Conservation (phyloP, 2,888 invertebrate genomes). For the Scaeva pyrastri region DNA sequence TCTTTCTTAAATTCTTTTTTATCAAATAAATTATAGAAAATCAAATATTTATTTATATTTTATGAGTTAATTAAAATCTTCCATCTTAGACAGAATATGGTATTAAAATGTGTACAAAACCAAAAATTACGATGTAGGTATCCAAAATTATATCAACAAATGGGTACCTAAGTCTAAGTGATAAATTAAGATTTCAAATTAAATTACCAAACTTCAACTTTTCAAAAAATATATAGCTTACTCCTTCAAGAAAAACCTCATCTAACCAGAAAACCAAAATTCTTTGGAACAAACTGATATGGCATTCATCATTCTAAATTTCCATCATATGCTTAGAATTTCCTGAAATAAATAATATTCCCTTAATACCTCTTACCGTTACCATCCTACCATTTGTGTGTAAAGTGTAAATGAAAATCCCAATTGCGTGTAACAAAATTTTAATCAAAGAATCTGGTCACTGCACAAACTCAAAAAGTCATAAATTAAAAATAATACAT, state of each 20-base stretch:
- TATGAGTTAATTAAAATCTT: too few species aligned
- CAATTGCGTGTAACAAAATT: constrained; percentile 45
- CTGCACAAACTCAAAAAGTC: constrained; percentile 70
- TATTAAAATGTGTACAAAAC: too few species aligned
- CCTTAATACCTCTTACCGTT: not conserved
- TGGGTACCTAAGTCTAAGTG: too few species aligned
- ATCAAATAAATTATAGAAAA: too few species aligned
- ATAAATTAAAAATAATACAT: constrained; percentile 71
- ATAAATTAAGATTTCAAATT: constrained; percentile 64
- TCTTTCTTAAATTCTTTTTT: too few species aligned
- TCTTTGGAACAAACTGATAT: not conserved
- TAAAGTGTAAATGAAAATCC: constrained; percentile 27
- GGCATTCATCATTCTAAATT: not conserved
- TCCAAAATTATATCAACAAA: too few species aligned
- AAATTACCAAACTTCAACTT: constrained; percentile 36
- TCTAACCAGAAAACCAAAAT: not conserved
- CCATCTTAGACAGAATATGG: too few species aligned
- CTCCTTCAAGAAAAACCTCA: too few species aligned
- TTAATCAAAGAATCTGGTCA: constrained; percentile 74
- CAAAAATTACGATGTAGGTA: too few species aligned
- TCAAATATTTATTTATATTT: too few species aligned
- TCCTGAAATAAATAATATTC: not conserved
- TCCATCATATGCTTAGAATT: not conserved
- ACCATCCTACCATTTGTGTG: too few species aligned
- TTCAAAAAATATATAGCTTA: not conserved